Base-by-base conservation (phyloP, 2,888 invertebrate genomes). In the Eupeodes latifasciatus region DNA sequence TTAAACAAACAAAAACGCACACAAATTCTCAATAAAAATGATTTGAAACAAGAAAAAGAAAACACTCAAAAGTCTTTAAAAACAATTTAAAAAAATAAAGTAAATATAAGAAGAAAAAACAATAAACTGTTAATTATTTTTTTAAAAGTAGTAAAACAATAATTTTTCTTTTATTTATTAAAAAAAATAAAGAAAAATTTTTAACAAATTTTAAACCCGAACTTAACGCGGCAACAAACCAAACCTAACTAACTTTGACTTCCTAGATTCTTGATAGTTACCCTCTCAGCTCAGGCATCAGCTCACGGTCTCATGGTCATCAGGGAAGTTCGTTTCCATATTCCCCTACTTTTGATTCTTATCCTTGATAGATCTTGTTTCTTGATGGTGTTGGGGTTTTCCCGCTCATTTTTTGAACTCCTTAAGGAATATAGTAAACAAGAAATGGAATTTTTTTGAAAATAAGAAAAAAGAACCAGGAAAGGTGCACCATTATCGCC, bases 171-270 rank as follows among this genome's bases (percentile, higher is more conserved):
- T 74, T 74, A 44, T 51, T 49, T 61, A 34, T 69, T 14, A 67
- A 11, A 71, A 62, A 75, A 76, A 77, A 67, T 40, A 44, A 69
- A n/a, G 59, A 19, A 57, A 57, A 75, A 64, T 27, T 1, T 47
- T 77, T 57, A 80, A 85, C 36, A 76, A 83, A 61, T 77, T 81
- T 67, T 55, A 77, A 64, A 55, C 47, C 53, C 87, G 83, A 84
- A 84, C 76, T 64, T 77, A 81, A 83, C 87, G 77, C 87, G 87
- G 55, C 80, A 77, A 84, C 80, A 84, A 87, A 84, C 80, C 83
- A 87, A 84, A 84, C 87, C 87, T 87, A 84, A 87, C 87, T 87
- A 49, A 87, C 51, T 66, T 55, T n/a, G n/a, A 34, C 12, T 59
- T 72, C 59, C 47, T 59, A 72, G 6, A 47, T 36, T n/a, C 57